Percentiles rank a stretch among this genome's conserved stretches.
Evolutionary conservation across 1,140 invertebrate genomes (phyloP).

Genomic region (Ephestia elutella): DNA sequence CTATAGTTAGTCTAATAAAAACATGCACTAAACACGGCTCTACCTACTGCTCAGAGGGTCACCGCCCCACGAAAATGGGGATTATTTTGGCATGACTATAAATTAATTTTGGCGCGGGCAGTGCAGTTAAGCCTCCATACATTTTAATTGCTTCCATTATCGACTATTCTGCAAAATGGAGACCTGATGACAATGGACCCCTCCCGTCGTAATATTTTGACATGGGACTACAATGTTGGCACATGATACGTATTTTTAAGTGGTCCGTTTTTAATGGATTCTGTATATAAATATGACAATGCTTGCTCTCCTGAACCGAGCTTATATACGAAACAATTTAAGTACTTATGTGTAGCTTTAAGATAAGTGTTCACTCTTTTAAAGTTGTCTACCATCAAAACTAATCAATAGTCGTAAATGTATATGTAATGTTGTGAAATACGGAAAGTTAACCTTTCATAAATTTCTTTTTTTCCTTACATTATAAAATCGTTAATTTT

Average conservation of each 20-base stretch:
- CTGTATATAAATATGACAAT: no score
- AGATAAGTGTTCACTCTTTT: no score
- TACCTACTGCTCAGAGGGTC: constrained; percentile 29
- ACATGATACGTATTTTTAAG: constrained; percentile 7
- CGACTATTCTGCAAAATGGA: constrained; percentile 60
- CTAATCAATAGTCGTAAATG: no score
- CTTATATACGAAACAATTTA: no score
- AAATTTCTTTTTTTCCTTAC: no score
- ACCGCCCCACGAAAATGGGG: constrained; percentile 42
- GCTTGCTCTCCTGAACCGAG: no score
- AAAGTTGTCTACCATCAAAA: no score
- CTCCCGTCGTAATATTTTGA: constrained; percentile 40
- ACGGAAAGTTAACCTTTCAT: no score
- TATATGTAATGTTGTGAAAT: no score
- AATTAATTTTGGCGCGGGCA: constrained; percentile 68
- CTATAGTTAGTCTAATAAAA: constrained; percentile 5
- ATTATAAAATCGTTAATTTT: no score
- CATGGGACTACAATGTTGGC: constrained; percentile 29
- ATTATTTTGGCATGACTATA: constrained; percentile 66
- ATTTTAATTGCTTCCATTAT: constrained; percentile 73
- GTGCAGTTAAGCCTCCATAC: constrained; percentile 69
- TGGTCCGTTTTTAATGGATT: not conserved
- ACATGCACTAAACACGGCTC: constrained; percentile 30
- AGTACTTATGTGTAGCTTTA: no score
- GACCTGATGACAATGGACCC: constrained; percentile 50